Conservation (phyloP, 2,888 invertebrate genomes). For the Hololepta plana region DNA sequence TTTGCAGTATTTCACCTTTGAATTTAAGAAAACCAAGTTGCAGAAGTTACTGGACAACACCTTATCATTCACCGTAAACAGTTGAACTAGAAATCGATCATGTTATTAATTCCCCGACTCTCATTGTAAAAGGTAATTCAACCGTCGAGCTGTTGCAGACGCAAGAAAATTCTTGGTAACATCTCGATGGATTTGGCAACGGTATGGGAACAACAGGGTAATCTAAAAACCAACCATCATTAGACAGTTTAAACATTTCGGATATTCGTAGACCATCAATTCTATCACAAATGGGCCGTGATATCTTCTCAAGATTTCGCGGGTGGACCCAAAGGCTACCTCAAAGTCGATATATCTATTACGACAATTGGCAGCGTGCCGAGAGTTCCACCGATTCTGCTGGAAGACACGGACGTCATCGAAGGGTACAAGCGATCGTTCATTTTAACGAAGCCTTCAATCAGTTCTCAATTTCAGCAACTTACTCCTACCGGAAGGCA, state of each 20-base stretch:
- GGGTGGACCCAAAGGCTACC: constrained; percentile 53
- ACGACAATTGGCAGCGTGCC: constrained; percentile 49
- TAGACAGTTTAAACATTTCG: too few relatives aligned
- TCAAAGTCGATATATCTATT: constrained; percentile 67
- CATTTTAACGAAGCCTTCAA: neutral
- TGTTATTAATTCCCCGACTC: too few relatives aligned
- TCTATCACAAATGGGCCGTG: constrained; percentile 75
- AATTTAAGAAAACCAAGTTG: constrained; percentile 33
- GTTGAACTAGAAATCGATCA: too few relatives aligned
- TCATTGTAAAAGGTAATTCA: constrained; percentile 20
- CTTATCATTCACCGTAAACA: constrained; percentile 41
- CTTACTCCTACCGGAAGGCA: constrained; percentile 42
- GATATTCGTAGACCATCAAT: constrained; percentile 46
- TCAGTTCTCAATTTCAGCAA: constrained; percentile 28
- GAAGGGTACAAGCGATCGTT: neutral
- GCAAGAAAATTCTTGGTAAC: constrained; percentile 37
- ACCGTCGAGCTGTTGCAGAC: constrained; percentile 23
- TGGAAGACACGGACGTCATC: neutral
- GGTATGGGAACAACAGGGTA: constrained; percentile 54
- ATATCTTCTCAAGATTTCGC: constrained; percentile 36
- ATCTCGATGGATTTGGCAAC: constrained; percentile 44
- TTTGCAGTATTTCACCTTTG: constrained; percentile 49
- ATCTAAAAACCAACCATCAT: too few relatives aligned
- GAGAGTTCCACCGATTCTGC: constrained; percentile 28
- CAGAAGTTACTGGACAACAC: constrained; percentile 36